These are phyloP conservation scores for Agrotis exclamationis DNA, from an alignment of 2,888 invertebrate genomes.

Conservation along the genomic window DNA sequence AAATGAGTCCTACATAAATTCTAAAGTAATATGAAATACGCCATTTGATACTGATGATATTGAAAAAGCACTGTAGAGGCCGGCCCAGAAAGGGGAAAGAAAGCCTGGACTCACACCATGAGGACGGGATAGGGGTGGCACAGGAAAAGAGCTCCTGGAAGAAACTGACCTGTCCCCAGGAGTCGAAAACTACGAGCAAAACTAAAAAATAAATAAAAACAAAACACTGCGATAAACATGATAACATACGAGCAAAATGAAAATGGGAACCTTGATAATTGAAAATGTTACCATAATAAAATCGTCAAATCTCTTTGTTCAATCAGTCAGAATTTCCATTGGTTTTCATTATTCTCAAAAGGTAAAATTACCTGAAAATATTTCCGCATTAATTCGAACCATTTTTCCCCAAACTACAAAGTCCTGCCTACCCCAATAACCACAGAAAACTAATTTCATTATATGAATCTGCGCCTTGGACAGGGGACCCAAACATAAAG, in stretches of 20 bases:
- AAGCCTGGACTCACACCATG: no score
- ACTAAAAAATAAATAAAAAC: no score
- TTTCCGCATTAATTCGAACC: conserved; percentile 12
- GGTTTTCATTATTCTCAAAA: not conserved
- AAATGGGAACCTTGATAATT: not conserved
- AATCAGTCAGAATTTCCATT: not conserved
- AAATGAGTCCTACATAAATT: not conserved
- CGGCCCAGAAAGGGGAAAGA: no score
- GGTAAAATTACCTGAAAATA: conserved; percentile 13
- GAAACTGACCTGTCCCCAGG: no score
- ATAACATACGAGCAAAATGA: not conserved
- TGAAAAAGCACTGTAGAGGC: no score
- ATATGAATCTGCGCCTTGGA: conserved; percentile 69
- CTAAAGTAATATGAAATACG: no score
- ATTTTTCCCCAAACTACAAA: conserved; percentile 36
- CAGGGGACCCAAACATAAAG: conserved; percentile 72
- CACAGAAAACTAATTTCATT: conserved; percentile 76
- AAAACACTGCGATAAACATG: not conserved
- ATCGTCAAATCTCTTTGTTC: not conserved
- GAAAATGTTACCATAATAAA: not conserved
- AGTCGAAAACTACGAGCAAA: no score
- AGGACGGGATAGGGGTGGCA: no score
- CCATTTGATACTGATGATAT: no score
- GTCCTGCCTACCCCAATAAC: conserved; percentile 18
- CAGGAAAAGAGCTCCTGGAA: no score